Conservation (phyloP, 2,797 vertebrate genomes). For the Crocodylus rhombifer region DNA sequence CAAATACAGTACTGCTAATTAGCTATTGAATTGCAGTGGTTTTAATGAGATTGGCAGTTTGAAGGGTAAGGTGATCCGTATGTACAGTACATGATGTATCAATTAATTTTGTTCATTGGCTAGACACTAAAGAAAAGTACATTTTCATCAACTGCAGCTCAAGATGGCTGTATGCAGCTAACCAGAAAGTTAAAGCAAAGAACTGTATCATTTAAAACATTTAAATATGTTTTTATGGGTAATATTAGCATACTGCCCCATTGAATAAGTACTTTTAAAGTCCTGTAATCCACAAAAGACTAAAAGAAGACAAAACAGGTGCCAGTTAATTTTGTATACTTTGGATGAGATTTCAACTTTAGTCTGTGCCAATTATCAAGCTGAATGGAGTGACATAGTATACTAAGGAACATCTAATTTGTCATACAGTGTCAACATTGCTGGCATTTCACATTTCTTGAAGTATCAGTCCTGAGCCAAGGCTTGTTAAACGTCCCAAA, state of each 20-base stretch:
- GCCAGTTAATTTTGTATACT: conserved; percentile 57
- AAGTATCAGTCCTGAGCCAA: conserved; percentile 55
- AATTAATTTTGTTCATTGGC: conserved; percentile 5
- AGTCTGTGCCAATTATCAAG: conserved; percentile 65
- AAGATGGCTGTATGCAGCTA: not conserved
- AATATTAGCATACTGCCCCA: conserved; percentile 23
- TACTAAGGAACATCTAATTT: conserved; percentile 64
- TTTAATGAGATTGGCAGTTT: conserved; percentile 22
- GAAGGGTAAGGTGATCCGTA: conserved; percentile 19
- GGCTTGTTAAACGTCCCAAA: conserved; percentile 39
- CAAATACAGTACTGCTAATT: not conserved
- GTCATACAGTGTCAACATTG: conserved; percentile 56
- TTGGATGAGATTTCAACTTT: conserved; percentile 62
- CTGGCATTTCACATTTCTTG: conserved; percentile 61
- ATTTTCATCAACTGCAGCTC: conserved; percentile 5
- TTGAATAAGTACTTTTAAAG: conserved; percentile 59
- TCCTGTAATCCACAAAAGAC: conserved; percentile 40
- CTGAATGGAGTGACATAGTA: conserved; percentile 62
- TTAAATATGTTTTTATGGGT: conserved; percentile 13
- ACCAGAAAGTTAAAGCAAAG: not conserved
- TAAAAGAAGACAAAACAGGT: conserved; percentile 51
- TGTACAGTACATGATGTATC: not conserved
- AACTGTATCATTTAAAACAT: conserved; percentile 11
- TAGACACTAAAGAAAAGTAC: not conserved
- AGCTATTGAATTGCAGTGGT: not conserved